These are phyloP conservation scores for Intellagama lesueurii DNA, from an alignment of 2,797 vertebrate genomes.

Conservation along the genomic window DNA sequence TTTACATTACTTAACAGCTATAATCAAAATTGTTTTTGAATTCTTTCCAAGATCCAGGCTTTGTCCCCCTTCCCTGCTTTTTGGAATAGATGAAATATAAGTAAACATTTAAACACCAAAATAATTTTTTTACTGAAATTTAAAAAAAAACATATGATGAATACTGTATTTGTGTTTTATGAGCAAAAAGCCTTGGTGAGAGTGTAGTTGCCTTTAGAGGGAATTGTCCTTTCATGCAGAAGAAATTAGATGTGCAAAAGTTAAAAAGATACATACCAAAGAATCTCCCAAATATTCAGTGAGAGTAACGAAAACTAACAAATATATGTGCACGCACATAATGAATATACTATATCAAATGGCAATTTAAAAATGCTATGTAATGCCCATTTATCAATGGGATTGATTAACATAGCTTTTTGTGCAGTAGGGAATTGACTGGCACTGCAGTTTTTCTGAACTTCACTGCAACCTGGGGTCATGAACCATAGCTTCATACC, in stretches of 20 bases:
- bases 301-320: not conserved
- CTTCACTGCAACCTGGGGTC: not conserved
- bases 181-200: not conserved
- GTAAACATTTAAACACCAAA: not conserved
- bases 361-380: slow-evolving; percentile 27
- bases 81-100: not conserved
- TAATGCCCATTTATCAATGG: not conserved
- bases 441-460: not conserved
- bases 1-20: not conserved
- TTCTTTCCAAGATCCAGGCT: not conserved
- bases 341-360: slow-evolving; percentile 23
- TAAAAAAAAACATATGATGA: not conserved
- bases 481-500: not conserved
- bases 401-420: not conserved
- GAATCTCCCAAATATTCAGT: slow-evolving; percentile 13
- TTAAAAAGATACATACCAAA: not conserved
- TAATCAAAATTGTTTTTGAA: not conserved
- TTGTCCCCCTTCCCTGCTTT: not conserved
- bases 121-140: not conserved
- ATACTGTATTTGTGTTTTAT: not conserved
- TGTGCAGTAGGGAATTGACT: not conserved
- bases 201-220: not conserved
- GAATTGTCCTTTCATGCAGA: not conserved
- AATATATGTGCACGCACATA: no score
- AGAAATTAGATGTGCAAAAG: not conserved